These are phyloP conservation scores for Scyliorhinus canicula DNA, from an alignment of 2,797 vertebrate genomes.

Conservation along the genomic window DNA sequence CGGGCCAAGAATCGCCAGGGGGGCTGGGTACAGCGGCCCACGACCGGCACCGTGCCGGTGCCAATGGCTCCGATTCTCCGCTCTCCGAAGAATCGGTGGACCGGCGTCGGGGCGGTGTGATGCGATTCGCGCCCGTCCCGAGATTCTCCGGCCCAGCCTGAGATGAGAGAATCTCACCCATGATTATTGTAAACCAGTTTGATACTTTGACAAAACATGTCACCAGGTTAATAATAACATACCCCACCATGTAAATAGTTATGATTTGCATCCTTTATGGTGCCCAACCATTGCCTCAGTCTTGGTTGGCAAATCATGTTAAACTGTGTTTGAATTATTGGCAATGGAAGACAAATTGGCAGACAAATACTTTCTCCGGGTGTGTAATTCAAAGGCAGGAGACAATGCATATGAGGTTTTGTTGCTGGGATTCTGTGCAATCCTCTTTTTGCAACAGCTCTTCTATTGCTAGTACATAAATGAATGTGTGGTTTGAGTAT, in stretches of 20 bases:
- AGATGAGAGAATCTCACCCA: too few species aligned
- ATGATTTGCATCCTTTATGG: background rate
- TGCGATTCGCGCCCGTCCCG: too few species aligned
- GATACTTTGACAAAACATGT: background rate
- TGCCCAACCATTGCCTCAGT: background rate
- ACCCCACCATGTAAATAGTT: background rate
- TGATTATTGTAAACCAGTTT: background rate
- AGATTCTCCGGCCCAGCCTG: too few species aligned
- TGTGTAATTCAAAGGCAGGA: background rate
- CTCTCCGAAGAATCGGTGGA: too few species aligned
- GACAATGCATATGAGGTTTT: background rate
- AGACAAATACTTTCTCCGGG: background rate
- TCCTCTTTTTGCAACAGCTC: background rate
- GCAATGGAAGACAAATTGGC: background rate
- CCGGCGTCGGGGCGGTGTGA: too few species aligned
- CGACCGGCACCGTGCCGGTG: too few species aligned
- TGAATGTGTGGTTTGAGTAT: background rate
- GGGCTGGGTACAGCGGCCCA: too few species aligned
- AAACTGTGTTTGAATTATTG: background rate
- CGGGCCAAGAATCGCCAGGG: too few species aligned
- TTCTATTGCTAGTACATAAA: background rate
- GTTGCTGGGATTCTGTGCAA: background rate
- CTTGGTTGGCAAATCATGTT: background rate
- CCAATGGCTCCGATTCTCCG: too few species aligned
- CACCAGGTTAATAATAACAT: background rate